phyloP scores from a whole-genome alignment of 2,113 vertebrate genomes.

The Chaetodon auriga region DNA sequence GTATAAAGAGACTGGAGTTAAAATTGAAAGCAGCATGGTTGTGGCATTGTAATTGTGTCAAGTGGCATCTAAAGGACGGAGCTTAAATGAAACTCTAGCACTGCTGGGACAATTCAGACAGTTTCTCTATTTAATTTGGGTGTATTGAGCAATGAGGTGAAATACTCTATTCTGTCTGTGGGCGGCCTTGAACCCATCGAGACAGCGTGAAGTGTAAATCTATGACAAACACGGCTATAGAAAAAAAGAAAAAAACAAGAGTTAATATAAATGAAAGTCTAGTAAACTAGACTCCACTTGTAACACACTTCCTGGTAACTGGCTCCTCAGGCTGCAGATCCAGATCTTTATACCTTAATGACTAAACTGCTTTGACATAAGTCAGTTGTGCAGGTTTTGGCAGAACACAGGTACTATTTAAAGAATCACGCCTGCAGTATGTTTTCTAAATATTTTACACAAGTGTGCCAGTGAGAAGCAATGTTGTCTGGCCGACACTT shows the following conservation, averaged over 20 bases:
- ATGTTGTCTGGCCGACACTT: background rate
- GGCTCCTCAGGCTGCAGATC: background rate
- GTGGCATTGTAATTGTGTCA: constrained; percentile 5
- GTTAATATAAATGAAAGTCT: background rate
- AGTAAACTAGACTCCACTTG: background rate
- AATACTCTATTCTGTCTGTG: background rate
- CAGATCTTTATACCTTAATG: background rate
- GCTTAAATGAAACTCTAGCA: background rate
- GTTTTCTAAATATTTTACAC: background rate
- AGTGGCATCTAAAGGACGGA: constrained; percentile 6
- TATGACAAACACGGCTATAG: background rate
- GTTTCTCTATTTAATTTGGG: background rate
- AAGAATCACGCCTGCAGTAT: background rate
- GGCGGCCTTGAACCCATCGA: background rate
- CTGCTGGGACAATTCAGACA: background rate
- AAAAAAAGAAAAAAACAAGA: background rate
- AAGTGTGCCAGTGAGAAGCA: background rate
- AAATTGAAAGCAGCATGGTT: constrained; percentile 14
- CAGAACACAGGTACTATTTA: background rate
- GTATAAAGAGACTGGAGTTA: constrained; percentile 16
- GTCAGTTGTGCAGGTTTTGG: constrained; percentile 18
- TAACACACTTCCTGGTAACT: background rate
- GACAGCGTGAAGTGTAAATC: background rate
- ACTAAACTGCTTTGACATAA: background rate
- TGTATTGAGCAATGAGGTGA: background rate